Conservation (phyloP, 2,113 vertebrate species). For the Lonchura striata region DNA sequence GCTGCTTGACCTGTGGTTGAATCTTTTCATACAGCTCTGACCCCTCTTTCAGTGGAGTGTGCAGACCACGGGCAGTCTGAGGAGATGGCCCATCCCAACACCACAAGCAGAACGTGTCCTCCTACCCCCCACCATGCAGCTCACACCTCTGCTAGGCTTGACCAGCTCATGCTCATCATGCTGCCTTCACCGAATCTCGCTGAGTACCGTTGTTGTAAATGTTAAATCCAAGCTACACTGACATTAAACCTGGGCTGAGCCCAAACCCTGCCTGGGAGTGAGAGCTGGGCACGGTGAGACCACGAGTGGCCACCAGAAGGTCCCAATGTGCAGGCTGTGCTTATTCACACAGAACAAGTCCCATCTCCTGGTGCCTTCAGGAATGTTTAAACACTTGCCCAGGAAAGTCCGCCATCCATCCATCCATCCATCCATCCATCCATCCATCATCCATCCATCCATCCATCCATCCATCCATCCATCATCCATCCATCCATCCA, state of each 20-base stretch:
- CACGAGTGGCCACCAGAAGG: rapidly evolving
- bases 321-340: rapidly evolving
- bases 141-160: not conserved
- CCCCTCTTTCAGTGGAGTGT: rapidly evolving
- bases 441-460: not conserved
- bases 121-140: not conserved
- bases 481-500: not conserved
- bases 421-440: not conserved
- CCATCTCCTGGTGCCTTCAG: not conserved
- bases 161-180: rapidly evolving
- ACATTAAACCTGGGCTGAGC: not conserved
- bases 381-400: not conserved
- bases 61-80: not conserved
- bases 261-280: not conserved
- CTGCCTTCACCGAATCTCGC: rapidly evolving
- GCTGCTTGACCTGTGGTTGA: not conserved
- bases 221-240: not conserved
- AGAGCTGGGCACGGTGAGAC: not conserved
- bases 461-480: not conserved
- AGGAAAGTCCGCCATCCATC: no score
- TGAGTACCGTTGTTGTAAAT: rapidly evolving
- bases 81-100: rapidly evolving
- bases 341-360: not conserved
- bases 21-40: not conserved
- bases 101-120: rapidly evolving